phyloP scores from a whole-genome alignment of 2,113 vertebrate genomes.

The Rutilus rutilus region DNA sequence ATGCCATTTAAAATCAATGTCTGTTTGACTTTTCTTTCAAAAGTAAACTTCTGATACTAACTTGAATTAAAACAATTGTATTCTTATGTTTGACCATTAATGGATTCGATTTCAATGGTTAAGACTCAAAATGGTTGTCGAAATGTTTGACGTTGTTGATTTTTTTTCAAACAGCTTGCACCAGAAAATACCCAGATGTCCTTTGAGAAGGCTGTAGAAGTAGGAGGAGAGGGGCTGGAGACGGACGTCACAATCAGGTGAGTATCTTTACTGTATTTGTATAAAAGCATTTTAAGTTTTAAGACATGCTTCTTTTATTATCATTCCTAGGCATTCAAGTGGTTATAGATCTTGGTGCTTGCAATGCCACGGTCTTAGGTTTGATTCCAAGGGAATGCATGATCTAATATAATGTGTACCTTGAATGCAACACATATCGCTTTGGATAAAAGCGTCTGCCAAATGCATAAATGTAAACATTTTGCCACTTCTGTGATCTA shows the following conservation, averaged over 20 bases:
- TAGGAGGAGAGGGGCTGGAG: slow-evolving; percentile 83
- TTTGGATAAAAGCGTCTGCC: neutral
- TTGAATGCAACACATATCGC: neutral
- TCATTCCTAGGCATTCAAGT: neutral
- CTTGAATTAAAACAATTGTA: too few relatives aligned
- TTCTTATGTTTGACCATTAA: neutral
- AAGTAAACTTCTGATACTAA: neutral
- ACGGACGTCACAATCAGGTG: slow-evolving; percentile 89
- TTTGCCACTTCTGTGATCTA: too few relatives aligned
- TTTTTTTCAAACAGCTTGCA: slow-evolving; percentile 72
- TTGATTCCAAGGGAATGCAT: neutral
- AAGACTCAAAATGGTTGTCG: neutral
- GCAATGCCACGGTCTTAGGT: neutral
- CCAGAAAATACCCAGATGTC: slow-evolving; percentile 93
- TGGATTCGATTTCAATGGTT: neutral
- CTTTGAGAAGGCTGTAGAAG: slow-evolving; percentile 87
- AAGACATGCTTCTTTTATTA: neutral
- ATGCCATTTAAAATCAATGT: slow-evolving; percentile 1
- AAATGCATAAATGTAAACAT: neutral
- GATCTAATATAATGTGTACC: neutral
- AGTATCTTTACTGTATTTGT: slow-evolving; percentile 8
- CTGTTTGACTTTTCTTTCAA: neutral
- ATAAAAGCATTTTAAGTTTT: neutral
- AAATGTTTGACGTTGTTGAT: slow-evolving; percentile 13
- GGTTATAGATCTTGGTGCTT: neutral